Evolutionary conservation across 64 coral and sea anemone species (phyloP), one percentile per base, ranked within the genome.

Genomic region (Actinia tenebrosa): DNA sequence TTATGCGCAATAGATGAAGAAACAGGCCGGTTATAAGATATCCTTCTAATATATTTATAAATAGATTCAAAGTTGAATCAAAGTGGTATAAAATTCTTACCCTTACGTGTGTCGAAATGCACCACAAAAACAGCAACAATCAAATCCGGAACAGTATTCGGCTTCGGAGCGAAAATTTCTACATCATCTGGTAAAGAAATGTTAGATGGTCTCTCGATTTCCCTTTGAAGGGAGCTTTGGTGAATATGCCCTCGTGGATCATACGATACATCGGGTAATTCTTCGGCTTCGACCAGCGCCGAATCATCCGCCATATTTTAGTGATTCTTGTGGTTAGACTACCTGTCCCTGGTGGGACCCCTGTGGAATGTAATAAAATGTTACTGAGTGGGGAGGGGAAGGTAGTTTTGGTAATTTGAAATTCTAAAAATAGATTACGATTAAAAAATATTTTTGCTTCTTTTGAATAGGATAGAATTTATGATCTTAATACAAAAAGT

Each of bases 51-150:
- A 2, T 58, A 11, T 13, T 16, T 11, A 10, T 58, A 58, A 58
- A 58, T 58, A 75, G 22, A 75, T 75, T 50, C 47, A 50, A 50
- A 50, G 5, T 75, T 13, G 10, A 75, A n/a, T 23, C 43, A 83
- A 45, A 59, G 53, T 22, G 15, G 56, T 84, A 3, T 59, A 18
- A 26, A 91, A 79, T 23, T 44, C 75, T 30, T 50, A 93, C 97
- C 97, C 93, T 92, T 95, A 45, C 97, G 84, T 8, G 97, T 99
- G 81, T 99, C 97, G 79, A 99, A 99, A 20, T 95, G 91, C 7
- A 99, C 97, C 17, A 99, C 93, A 79, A 93, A 99, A 7, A 99
- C 93, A 22, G 97, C 97, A 30, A 93, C 78, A 16, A 99, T 99
- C n/a, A 99, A 85, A 66, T 99, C 97, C 22, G 84, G 88, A 5